A percentile compares a stretch with the other conserved stretches of the same genome.
phyloP scores from a whole-genome alignment of 2,113 vertebrate species.

The Lampris incognitus region DNA sequence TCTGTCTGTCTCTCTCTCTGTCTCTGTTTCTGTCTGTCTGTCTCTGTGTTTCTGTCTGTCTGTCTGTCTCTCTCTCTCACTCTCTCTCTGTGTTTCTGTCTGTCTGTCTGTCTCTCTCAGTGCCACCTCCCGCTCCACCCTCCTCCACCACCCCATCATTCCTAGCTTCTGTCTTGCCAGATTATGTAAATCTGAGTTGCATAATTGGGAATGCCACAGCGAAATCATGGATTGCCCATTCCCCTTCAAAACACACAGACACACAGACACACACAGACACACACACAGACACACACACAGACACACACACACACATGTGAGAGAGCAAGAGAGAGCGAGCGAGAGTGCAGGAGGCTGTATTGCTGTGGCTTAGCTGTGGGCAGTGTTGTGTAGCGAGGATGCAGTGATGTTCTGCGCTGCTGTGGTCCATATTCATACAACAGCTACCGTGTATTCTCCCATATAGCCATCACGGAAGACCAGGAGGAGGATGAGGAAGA shows the following conservation, averaged over 20 bases:
- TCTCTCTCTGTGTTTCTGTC: too few relatives aligned
- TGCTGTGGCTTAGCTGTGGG: slow-evolving; percentile 86
- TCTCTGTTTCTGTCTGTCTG: too few relatives aligned
- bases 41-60: too few relatives aligned
- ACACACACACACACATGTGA: slow-evolving; percentile 10
- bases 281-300: slow-evolving; percentile 8
- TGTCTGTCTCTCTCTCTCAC: too few relatives aligned
- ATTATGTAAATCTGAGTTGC: slow-evolving; percentile 84
- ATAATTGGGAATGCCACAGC: slow-evolving; percentile 87
- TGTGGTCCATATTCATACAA: slow-evolving; percentile 97
- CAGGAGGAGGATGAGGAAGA: slow-evolving; percentile 96
- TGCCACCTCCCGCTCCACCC: background rate
- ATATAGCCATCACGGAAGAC: slow-evolving; percentile 99
- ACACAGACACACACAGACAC: background rate
- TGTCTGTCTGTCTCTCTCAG: slow-evolving; percentile 13
- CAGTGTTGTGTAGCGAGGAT: slow-evolving; percentile 84
- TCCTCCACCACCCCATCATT: slow-evolving; percentile 79
- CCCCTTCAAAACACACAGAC: background rate
- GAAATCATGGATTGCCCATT: slow-evolving; percentile 81
- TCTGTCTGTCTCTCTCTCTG: too few relatives aligned
- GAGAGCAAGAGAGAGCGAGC: slow-evolving; percentile 32
- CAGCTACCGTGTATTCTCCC: slow-evolving; percentile 99
- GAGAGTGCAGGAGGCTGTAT: slow-evolving; percentile 73
- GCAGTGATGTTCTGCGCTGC: slow-evolving; percentile 94
- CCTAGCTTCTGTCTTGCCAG: slow-evolving; percentile 79